These are phyloP conservation scores for Scaptodrosophila latifasciaeformis DNA, from an alignment of 2,888 invertebrate species.

Conservation along the genomic window DNA sequence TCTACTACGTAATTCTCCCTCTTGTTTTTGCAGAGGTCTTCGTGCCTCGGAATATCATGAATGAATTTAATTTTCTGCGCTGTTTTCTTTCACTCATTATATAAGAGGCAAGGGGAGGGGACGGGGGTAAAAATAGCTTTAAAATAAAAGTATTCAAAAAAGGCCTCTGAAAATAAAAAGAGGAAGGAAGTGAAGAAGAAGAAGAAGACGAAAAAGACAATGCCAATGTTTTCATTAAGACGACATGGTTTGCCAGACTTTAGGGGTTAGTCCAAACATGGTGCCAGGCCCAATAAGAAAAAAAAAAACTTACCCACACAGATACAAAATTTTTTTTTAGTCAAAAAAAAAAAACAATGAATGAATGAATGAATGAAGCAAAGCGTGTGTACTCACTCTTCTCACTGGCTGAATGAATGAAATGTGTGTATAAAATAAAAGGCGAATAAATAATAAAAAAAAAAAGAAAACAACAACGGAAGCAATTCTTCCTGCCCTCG, in stretches of 20 bases:
- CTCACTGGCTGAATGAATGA: constrained; percentile 3
- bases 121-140: constrained; percentile 9
- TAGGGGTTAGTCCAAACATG: too few species aligned
- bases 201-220: constrained; percentile 45
- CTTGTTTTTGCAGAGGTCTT: neutral
- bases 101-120: constrained; percentile 10
- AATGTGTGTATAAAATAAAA: too few species aligned
- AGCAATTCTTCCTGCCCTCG: constrained; percentile 54
- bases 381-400: too few species aligned
- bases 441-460: constrained; percentile 32
- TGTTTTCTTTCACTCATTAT: constrained; percentile 30
- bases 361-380: constrained; percentile 46
- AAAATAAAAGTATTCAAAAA: neutral
- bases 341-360: constrained; percentile 31
- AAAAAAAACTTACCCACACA: constrained; percentile 1
- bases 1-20: too few species aligned
- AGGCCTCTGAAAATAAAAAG: constrained; percentile 27
- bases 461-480: constrained; percentile 50
- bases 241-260: constrained; percentile 61
- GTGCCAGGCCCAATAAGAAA: constrained; percentile 13
- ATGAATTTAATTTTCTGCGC: constrained; percentile 60
- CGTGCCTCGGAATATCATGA: constrained; percentile 58
- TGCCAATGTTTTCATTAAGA: constrained; percentile 68
- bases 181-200: constrained; percentile 62
- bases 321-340: neutral